Evolutionary conservation across 1,140 invertebrate genomes (phyloP).

Genomic region (Watersipora subatra): DNA sequence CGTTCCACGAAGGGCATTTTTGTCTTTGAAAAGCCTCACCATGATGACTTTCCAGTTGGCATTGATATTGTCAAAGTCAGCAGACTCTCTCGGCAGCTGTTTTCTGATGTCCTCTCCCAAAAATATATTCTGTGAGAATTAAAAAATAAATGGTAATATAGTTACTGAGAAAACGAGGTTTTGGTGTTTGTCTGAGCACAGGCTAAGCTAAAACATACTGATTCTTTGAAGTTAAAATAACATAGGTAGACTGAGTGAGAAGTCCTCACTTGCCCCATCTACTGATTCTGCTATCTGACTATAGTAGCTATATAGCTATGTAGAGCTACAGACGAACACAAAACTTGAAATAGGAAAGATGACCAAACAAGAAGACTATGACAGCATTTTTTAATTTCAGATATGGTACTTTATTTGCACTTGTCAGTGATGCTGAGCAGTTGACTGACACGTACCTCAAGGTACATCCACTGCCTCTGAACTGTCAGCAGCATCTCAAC

Average conservation of each 20-base stretch:
- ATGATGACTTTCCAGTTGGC: conserved; percentile 38
- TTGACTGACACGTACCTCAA: conserved; percentile 46
- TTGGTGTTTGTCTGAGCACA: too few species aligned
- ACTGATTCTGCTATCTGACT: too few species aligned
- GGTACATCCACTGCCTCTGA: conserved; percentile 64
- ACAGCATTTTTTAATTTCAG: neutral
- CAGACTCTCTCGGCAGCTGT: conserved; percentile 38
- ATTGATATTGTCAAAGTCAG: conserved; percentile 39
- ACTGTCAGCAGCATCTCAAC: conserved; percentile 60
- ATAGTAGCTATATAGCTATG: too few species aligned
- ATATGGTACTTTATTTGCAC: neutral
- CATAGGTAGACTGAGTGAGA: too few species aligned
- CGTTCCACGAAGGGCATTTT: conserved; percentile 35
- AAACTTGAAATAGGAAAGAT: too few species aligned
- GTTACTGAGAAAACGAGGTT: too few species aligned
- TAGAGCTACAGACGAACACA: too few species aligned
- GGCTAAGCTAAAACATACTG: too few species aligned
- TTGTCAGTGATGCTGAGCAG: neutral
- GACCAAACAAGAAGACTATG: neutral
- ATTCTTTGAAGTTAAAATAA: too few species aligned
- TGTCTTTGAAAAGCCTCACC: conserved; percentile 29
- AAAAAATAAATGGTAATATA: too few species aligned
- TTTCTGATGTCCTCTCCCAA: conserved; percentile 40
- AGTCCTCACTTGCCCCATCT: too few species aligned
- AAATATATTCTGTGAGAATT: conserved; percentile 37